Base-by-base conservation (phyloP, 2,888 invertebrate genomes). In the Macaria notata region DNA sequence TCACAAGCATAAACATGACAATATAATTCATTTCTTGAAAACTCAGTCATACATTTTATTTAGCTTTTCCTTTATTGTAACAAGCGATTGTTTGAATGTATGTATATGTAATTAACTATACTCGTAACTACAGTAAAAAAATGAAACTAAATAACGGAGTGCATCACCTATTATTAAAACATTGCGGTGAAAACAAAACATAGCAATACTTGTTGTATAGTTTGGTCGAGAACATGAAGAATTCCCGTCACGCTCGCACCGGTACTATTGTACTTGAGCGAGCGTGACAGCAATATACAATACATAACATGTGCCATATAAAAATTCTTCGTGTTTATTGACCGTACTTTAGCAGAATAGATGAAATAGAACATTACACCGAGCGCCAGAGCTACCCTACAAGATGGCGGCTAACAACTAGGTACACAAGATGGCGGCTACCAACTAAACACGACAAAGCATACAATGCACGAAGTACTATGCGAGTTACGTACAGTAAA, bases 381-480 rank as follows among this genome's bases (percentile, higher is more conserved):
- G 8, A 7, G 78, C 77, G 75, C 76, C 62, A 70, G 69, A 71
- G 71, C 64, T 69, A 72, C 61, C 65, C 68, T 63, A 73, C 63
- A 57, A 72, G 74, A 75, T 74, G 19, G 19, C 19, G 19, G 19
- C 19, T 19, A 19, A 1, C 19, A 19, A 78, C 65, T 73, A 69
- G n/a, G n/a, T n/a, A n/a, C n/a, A 73, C 63, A 57, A 72, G 74
- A 75, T 74, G 19, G 19, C 19, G 19, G 19, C 19, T 19, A 19
- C 19, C 19, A 19, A 78, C 65, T 73, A 69, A 71, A 72, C 60
- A 68, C 67, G 87, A 87, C 87, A 88, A 87, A 86, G 76, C 76
- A 68, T 74, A 83, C 84, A 84, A 88, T 88, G 89, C 88, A 89
- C 88, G 68, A 86, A 81, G 73, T 89, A 89, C 90, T 89, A 85